A percentile compares a stretch with the other conserved stretches of the same genome.
Evolutionary conservation across 1,140 invertebrate species (phyloP).

Genomic region (Danaus melanippus): DNA sequence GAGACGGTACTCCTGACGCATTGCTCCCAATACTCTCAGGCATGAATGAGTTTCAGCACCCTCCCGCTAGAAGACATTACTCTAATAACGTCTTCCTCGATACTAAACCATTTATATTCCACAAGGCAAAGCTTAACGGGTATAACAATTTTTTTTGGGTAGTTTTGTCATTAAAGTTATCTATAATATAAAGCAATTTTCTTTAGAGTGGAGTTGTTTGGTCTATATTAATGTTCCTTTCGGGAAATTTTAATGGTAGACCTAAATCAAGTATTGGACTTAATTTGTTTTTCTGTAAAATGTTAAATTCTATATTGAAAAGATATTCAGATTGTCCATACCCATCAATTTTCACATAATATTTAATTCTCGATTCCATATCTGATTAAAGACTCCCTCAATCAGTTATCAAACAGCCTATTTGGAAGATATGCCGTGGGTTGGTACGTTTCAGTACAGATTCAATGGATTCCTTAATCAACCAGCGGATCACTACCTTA

Average conservation of each 20-base stretch:
- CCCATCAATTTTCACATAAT: no score
- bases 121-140: slow-evolving; percentile 77
- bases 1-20: slow-evolving; percentile 93
- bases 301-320: no score
- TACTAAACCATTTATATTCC: slow-evolving; percentile 87
- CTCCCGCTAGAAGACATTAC: slow-evolving; percentile 84
- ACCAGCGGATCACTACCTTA: slow-evolving; percentile 93
- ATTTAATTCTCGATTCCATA: no score
- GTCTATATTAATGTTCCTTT: no score
- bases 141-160: slow-evolving; percentile 6
- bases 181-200: no score
- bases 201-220: no score
- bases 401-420: slow-evolving; percentile 82
- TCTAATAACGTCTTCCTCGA: slow-evolving; percentile 76
- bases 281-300: no score
- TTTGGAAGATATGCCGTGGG: slow-evolving; percentile 86
- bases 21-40: slow-evolving; percentile 91
- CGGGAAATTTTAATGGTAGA: no score
- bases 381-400: no score
- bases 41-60: slow-evolving; percentile 85
- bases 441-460: slow-evolving; percentile 91
- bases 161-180: no score
- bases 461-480: slow-evolving; percentile 87
- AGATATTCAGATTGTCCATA: no score
- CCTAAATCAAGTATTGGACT: no score